Conservation (phyloP, 2,797 vertebrate species). For the Lepilemur septentrionalis region DNA sequence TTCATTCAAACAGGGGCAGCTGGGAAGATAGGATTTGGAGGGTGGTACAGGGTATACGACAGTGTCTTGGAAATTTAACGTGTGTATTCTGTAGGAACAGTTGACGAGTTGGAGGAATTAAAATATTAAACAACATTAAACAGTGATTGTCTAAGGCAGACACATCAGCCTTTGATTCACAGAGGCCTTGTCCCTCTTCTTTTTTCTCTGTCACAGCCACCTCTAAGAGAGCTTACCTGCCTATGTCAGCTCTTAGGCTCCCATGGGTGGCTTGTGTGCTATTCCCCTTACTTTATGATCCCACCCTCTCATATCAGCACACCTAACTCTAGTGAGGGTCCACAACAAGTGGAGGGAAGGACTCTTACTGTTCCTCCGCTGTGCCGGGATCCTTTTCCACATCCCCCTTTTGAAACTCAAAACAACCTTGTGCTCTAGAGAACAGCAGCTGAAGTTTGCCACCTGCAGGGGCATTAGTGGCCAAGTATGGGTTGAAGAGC, state of each 20-base stretch:
- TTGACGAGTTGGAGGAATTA: neutral
- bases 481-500: neutral
- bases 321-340: neutral
- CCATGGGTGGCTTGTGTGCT: neutral
- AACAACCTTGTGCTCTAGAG: neutral
- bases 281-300: neutral
- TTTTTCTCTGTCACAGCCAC: neutral
- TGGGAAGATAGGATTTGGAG: neutral
- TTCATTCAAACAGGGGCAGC: neutral
- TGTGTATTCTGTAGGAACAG: neutral
- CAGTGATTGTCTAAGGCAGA: neutral
- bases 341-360: neutral
- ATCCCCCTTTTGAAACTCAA: neutral
- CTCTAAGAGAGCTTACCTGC: neutral
- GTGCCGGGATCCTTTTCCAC: neutral
- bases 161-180: neutral
- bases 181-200: neutral
- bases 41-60: rapidly evolving
- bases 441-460: neutral
- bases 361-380: neutral
- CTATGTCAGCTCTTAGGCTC: neutral
- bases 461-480: neutral
- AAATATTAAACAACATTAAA: neutral
- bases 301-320: neutral
- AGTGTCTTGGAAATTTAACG: neutral